Evolutionary conservation across 2,113 vertebrate species (phyloP).

Genomic region (Prolemur simus): DNA sequence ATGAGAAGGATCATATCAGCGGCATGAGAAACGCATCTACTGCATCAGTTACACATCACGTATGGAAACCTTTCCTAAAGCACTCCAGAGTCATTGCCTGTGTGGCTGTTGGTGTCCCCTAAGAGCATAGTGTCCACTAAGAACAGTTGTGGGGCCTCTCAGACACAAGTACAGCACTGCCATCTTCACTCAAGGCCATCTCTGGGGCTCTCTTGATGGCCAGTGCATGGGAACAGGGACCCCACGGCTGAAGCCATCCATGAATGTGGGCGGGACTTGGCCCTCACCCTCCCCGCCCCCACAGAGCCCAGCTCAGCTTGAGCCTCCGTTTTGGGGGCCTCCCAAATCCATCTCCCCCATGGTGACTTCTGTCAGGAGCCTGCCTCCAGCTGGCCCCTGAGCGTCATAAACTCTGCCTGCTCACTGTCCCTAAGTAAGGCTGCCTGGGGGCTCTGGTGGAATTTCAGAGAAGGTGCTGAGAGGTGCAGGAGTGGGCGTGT

Average conservation of each 20-base stretch:
- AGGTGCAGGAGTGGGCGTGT: neutral
- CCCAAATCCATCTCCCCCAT: neutral
- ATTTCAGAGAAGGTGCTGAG: neutral
- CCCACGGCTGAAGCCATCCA: neutral
- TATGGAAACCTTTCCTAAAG: neutral
- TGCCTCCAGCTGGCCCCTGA: neutral
- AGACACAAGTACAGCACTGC: neutral
- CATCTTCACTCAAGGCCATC: neutral
- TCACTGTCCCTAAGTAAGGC: neutral
- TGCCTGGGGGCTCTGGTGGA: neutral
- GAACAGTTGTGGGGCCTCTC: neutral
- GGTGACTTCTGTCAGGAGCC: neutral
- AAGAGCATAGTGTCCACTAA: neutral
- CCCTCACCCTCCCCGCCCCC: neutral
- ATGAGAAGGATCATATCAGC: neutral
- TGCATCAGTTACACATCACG: neutral
- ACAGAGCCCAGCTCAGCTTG: neutral
- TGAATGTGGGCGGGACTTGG: neutral
- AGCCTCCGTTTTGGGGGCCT: neutral
- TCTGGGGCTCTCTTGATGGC: neutral
- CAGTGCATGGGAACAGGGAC: neutral
- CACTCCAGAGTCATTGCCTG: no score
- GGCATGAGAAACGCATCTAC: rapidly evolving
- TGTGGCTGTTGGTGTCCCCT: neutral
- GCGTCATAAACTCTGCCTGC: neutral